Conservation (phyloP, 2,113 vertebrate species). For the Amphilophus citrinellus region DNA sequence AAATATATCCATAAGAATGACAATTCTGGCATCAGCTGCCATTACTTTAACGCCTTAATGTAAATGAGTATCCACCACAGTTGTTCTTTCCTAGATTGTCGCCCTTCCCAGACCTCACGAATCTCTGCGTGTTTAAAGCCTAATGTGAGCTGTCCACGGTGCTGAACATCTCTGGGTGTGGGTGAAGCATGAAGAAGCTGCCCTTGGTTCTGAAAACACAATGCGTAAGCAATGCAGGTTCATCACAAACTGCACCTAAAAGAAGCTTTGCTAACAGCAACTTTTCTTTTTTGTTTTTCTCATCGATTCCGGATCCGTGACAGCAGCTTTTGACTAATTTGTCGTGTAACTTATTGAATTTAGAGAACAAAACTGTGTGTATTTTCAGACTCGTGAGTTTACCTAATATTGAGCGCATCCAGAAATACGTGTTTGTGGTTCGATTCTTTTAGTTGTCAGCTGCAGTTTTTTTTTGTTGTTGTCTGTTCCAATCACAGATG, state of each 20-base stretch:
- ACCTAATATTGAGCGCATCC: neutral
- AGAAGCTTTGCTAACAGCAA: neutral
- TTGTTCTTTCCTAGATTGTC: neutral
- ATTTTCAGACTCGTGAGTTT: neutral
- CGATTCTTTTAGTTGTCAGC: neutral
- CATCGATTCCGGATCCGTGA: neutral
- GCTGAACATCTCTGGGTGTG: slow-evolving; percentile 10
- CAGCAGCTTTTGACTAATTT: neutral
- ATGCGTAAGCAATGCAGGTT: neutral
- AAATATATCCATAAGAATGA: neutral
- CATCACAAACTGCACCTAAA: neutral
- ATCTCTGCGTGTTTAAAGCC: neutral
- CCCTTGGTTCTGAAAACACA: neutral
- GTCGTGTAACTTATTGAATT: neutral
- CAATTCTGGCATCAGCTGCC: neutral
- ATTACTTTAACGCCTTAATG: neutral
- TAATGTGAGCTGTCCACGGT: slow-evolving; percentile 7
- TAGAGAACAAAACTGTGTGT: neutral
- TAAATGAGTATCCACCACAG: neutral
- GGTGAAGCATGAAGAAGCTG: neutral
- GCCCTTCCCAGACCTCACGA: neutral
- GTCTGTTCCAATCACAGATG: neutral
- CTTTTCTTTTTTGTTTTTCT: neutral
- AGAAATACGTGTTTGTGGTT: neutral
- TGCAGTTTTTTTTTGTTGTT: neutral